Evolutionary conservation across 2,888 invertebrate species (phyloP), one percentile per base, ranked within the genome.

Genomic region (Camponotus fellah): DNA sequence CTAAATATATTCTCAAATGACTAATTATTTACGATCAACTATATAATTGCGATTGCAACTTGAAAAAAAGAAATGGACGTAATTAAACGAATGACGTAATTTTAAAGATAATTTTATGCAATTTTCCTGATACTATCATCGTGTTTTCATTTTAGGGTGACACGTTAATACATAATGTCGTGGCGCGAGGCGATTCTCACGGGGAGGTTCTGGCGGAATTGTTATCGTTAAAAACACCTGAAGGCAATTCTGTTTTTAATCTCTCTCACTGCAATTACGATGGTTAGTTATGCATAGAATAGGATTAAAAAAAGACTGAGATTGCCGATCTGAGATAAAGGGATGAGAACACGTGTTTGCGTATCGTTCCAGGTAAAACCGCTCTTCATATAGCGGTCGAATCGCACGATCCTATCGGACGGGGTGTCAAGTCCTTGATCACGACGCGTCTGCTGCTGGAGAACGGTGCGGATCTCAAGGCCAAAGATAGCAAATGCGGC

Each of bases 341-440:
- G 14, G 40, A 56, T 66, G 46, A 65, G 26, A 43, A 77, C 12
- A 17, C 8, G n/a, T 17, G 34, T 43, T 69, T 49, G 49, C 17
- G 49, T n/a, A 8, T 49, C 5, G 32, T 90, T 86, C 5, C 60
- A 94, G 94, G 94, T 43, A 91, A 86, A 71, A 94, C 94, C 12
- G 90, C 94, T 34, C 90, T 94, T 43, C 94, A 94, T 84, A 86
- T 93, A 10, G 94, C 94, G 2, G 92, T 91, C 8, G 92, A 93
- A 82, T 85, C 91, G 14, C 94, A 94, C 72, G 84, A 91, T 60
- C 90, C 90, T 4, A 21, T 32, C 6, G 83, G 84, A 0, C 84
- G 62, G 12, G 85, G 87, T 8, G 40, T 80, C 14, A 82, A 84
- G 10, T 88, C 89, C 32, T 81, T 91, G 12, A 88, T 77, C 8